phyloP scores from a whole-genome alignment of 2,113 vertebrate species.

The Poeciliopsis prolifica region DNA sequence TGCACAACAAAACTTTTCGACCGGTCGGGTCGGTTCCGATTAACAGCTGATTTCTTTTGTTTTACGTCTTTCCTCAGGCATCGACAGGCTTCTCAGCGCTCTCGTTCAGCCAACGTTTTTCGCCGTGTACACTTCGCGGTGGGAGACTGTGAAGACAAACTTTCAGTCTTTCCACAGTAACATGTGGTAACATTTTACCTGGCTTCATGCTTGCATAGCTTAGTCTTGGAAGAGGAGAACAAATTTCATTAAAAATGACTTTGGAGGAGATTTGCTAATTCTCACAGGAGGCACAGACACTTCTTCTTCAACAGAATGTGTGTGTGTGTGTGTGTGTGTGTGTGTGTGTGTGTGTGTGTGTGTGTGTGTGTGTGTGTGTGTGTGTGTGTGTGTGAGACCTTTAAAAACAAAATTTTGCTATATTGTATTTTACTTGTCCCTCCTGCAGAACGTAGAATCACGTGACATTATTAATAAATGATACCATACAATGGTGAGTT shows the following conservation, averaged over 20 bases:
- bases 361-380: too few relatives aligned
- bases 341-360: too few relatives aligned
- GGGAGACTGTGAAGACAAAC: background rate
- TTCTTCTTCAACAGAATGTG: constrained; percentile 1
- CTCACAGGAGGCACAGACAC: constrained; percentile 9
- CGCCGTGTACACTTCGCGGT: background rate
- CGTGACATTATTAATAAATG: too few relatives aligned
- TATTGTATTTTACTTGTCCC: too few relatives aligned
- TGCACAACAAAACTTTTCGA: too few relatives aligned
- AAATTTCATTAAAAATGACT: constrained; percentile 11
- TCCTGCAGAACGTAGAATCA: too few relatives aligned
- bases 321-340: too few relatives aligned
- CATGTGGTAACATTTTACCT: constrained; percentile 20
- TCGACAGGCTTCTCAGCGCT: background rate
- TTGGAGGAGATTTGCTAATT: constrained; percentile 14
- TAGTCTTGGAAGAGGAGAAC: background rate
- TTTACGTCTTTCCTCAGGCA: background rate
- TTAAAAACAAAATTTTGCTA: too few relatives aligned
- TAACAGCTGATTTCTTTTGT: background rate
- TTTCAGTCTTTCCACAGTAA: background rate
- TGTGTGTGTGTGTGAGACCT: too few relatives aligned
- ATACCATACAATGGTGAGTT: too few relatives aligned
- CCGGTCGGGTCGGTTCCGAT: too few relatives aligned
- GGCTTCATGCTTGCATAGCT: constrained; percentile 32
- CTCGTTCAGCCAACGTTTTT: background rate